phyloP scores from a whole-genome alignment of 2,113 vertebrate genomes.

The Colaptes auratus region DNA sequence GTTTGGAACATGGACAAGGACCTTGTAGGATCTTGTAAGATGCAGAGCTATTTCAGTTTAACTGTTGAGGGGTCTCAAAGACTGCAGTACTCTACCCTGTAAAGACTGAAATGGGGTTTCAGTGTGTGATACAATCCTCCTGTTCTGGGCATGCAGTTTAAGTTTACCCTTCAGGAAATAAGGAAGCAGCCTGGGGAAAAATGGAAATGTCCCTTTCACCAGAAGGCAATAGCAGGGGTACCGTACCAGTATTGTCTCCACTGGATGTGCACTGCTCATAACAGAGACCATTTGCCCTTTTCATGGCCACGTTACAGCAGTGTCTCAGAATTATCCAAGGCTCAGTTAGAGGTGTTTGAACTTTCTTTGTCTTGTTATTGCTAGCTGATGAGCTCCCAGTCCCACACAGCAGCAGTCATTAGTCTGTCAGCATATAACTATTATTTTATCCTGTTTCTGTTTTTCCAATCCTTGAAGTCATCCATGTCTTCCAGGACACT shows the following conservation, averaged over 20 bases:
- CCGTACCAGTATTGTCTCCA: rapidly evolving
- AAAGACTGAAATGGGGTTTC: background rate
- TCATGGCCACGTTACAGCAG: background rate
- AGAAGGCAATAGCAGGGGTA: background rate
- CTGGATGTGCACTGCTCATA: background rate
- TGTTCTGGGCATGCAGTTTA: background rate
- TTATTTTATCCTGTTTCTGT: background rate
- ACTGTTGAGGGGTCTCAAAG: background rate
- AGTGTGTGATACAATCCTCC: background rate
- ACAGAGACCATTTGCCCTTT: rapidly evolving
- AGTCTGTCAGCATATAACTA: background rate
- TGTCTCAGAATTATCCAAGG: background rate
- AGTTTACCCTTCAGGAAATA: background rate
- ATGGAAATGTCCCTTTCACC: background rate
- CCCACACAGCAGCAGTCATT: background rate
- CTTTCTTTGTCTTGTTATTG: background rate
- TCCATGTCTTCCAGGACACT: background rate
- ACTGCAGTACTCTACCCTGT: background rate
- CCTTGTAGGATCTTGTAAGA: background rate
- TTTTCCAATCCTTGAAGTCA: background rate
- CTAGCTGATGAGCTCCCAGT: background rate
- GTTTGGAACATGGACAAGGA: background rate
- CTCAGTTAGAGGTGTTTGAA: background rate
- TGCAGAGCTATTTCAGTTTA: background rate
- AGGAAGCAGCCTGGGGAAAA: background rate